Base-by-base conservation (phyloP, 2,888 invertebrate species). In the Willowsia nigromaculata region DNA sequence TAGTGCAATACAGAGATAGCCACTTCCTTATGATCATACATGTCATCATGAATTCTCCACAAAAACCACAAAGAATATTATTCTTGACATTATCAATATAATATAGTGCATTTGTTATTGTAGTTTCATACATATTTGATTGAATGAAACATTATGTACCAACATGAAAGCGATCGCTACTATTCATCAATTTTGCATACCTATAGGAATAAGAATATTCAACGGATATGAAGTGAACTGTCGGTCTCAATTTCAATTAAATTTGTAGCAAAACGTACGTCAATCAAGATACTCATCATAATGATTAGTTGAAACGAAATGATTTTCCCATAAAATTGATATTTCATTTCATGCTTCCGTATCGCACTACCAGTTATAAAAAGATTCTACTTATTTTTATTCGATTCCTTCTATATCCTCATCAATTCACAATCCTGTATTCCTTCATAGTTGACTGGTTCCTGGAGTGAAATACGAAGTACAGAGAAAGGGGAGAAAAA, bases 31-130 rank as follows among this genome's bases (percentile, higher is more conserved):
- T n/a, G 62, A 62, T 62, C n/a, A 37, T 40, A 88, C 71, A 90
- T 90, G 91, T 91, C 91, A 91, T 91, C 91, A 91, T 78, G 89
- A 91, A 90, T 90, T 86, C 85, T 62, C 74, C 50, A 50, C 59
- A 47, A 82, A 47, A 43, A 68, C 30, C 47, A 50, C n/a, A 37
- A 82, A 47, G 33, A 68, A 30, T 68, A 82, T 65, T 68, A 82
- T 50, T 65, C 33, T 65, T 47, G 82, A 82, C 33, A 47, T 82
- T 65, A 82, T 82, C 27, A 65, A 82, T 62, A 27, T 59, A 62
- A 62, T 82, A 59, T 18, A 82, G 80, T 81, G 40, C 43, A 81
- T n/a, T 62, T 82, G 13, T 47, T 47, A 74, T 9, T 71, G 22
- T 25, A 53, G 5, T 22, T 53, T 5, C 3, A 50, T 50, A 13